Base-by-base conservation (phyloP, 2,113 vertebrate species). In the Edolisoma coerulescens region DNA sequence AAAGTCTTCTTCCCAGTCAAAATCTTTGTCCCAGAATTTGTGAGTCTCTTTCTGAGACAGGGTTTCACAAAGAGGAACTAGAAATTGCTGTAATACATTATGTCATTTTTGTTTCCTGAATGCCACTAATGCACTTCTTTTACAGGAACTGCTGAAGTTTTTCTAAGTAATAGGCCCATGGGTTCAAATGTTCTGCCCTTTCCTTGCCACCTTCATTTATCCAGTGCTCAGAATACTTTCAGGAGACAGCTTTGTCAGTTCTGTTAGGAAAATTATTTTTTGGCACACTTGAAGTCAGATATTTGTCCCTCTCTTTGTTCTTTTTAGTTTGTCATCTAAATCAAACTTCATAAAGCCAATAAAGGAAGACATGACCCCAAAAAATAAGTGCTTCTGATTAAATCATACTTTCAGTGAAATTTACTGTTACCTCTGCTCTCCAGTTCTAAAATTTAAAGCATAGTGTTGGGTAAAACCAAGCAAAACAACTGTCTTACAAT, bases 191-290 rank as follows among this genome's bases (percentile, higher is more conserved):
- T 52, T 88, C 68, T 88, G 75, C 68, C 33, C 75, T 86, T 93
- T 76, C 16, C 21, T 74, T 75, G 9, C 64, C 44, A 24, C 60
- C 54, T 88, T 86, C 32, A 56, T 95, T 91, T 94, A 30, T 74
- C 27, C 59, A 70, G 54, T 65, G 41, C 56, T 85, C 78, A 88
- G 70, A 94, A 70, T 74, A 56, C 79, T 92, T 91, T 74, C 56
- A 90, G 47, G 26, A 88, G 85, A 88, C 64, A 78, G 44, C n/a
- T 90, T 89, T 93, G 85, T 88, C 92, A 84, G 74, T 89, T 88
- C 60, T 92, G 60, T 78, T 93, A 80, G 42, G 56, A 93, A 94
- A 93, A 90, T 81, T 75, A 88, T 78, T 94, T 92, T 88, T 75
- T 81, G 54, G 44, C 57, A 41, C 9, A 19, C 23, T 79, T 82